Base-by-base conservation (phyloP, 1,140 invertebrate genomes). In the Aricia agestis region DNA sequence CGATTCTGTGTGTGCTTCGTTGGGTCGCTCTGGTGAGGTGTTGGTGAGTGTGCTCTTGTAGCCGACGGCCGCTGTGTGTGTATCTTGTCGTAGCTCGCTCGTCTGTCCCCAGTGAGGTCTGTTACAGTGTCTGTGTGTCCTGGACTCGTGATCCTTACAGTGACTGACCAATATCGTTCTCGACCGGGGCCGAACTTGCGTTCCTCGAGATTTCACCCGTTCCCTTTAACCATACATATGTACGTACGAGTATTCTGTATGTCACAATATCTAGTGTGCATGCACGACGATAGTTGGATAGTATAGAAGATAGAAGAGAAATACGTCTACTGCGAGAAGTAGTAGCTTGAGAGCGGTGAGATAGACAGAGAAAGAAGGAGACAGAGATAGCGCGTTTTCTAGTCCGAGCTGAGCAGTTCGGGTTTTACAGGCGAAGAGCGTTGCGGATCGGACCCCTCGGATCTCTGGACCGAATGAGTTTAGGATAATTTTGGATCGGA, bases 221-320 rank as follows among this genome's bases (percentile, higher is more conserved):
- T 76, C 83, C 79, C 84, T 78, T 79, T 70, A 70, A 70, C 52
- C 67, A 68, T 74, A 79, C 79, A 76, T 80, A 78, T 81, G 86
- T 79, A 78, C 85, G 83, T 77, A 82, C 84, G 83, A 87, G 82
- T 86, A 84, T 85, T 86, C 70, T 86, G 83, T 88, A 87, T 91
- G 86, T 89, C 81, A 89, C 89, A 89, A 90, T 91, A 91, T 89
- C 89, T 91, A 91, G 89, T 91, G 89, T 91, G 81, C 89, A 91
- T 91, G 89, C 89, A 91, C 86, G 87, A 91, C 87, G 85, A 89
- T 78, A 86, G 82, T 88, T 78, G 82, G 83, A 89, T 87, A 91
- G 80, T 82, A 82, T 90, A 85, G 85, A 90, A 87, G 85, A 86
- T 84, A 82, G 85, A 89, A 87, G 86, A 89, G 84, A 89, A 82